Evolutionary conservation across 2,797 vertebrate species (phyloP).

Genomic region (Oreortyx pictus): DNA sequence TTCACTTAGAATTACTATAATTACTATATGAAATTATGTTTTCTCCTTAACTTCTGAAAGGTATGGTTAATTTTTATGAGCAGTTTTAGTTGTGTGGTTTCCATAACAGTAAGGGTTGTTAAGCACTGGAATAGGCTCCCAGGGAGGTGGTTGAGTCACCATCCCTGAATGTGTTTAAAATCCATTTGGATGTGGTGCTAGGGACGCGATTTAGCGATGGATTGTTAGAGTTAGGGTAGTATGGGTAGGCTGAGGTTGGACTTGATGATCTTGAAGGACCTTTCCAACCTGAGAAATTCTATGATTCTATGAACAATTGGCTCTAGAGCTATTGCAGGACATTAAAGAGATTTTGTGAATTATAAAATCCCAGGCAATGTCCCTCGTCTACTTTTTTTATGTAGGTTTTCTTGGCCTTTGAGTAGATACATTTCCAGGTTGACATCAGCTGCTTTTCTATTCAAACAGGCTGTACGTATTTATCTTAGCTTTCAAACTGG

Average conservation of each 20-base stretch:
- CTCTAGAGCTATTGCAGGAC: neutral
- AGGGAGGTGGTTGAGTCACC: no score
- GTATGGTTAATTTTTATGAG: rapidly evolving
- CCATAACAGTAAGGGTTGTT: neutral
- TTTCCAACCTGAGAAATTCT: no score
- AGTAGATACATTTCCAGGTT: neutral
- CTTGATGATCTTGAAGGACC: no score
- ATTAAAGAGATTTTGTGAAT: neutral
- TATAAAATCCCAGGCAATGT: neutral
- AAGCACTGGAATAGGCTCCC: no score
- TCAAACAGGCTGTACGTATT: neutral
- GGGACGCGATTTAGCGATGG: no score
- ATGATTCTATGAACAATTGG: no score
- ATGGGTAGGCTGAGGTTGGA: no score
- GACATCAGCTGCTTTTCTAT: neutral
- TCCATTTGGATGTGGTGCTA: no score
- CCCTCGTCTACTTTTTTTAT: neutral
- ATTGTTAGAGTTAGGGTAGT: no score
- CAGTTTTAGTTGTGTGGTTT: rapidly evolving
- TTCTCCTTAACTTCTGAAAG: neutral
- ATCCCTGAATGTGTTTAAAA: no score
- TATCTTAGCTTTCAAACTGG: neutral
- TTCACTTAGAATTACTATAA: neutral
- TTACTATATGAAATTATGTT: neutral
- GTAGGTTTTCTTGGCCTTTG: neutral